These are phyloP conservation scores for Sebastes hubbsi DNA, from an alignment of 2,797 vertebrate species.

Conservation along the genomic window DNA sequence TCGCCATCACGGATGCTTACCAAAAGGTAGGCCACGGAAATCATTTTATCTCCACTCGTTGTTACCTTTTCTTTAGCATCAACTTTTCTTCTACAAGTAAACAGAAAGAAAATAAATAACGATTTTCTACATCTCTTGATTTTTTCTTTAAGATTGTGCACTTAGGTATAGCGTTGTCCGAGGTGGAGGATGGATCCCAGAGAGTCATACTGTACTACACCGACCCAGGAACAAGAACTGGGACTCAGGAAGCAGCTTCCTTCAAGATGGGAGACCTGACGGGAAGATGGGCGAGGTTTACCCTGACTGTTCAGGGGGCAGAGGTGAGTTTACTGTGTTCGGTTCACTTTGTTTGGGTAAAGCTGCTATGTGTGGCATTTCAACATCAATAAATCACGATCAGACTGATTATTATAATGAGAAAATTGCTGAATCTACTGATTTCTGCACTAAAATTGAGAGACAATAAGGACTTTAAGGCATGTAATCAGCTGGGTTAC, in stretches of 20 bases:
- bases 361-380: not conserved
- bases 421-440: not conserved
- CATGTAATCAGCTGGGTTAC: not conserved
- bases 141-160: constrained; percentile 80
- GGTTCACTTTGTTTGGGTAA: not conserved
- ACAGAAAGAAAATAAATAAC: not conserved
- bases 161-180: constrained; percentile 88
- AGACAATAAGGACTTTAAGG: not conserved
- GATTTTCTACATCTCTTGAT: not conserved
- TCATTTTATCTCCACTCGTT: fast-evolving
- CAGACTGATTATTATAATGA: not conserved
- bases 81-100: too few relatives aligned
- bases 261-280: constrained; percentile 93
- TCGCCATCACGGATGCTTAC: constrained; percentile 91
- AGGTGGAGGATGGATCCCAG: constrained; percentile 89
- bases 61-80: not conserved
- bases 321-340: constrained; percentile 58
- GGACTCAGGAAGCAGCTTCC: constrained; percentile 88
- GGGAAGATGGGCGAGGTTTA: constrained; percentile 90
- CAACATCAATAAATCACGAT: not conserved
- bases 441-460: not conserved
- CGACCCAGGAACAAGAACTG: constrained; percentile 76
- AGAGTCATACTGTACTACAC: constrained; percentile 91
- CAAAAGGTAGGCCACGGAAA: constrained; percentile 80
- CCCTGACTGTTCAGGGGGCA: constrained; percentile 84